Base-by-base conservation (phyloP, 1,140 invertebrate genomes). In the Idris sp. region DNA sequence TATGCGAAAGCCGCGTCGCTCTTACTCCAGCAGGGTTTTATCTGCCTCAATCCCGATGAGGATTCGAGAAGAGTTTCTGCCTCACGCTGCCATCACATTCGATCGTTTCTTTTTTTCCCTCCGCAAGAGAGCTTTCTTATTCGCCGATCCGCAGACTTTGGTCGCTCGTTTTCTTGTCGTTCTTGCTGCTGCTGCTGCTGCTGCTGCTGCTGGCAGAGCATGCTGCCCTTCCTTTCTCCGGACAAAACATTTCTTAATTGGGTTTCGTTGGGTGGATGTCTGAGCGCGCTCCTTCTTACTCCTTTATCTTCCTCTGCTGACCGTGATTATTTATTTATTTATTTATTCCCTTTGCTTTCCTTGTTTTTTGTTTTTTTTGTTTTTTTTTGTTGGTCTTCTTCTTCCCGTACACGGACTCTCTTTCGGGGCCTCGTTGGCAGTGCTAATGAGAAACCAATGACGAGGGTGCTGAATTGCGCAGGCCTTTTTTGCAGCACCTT, bases 221-320 rank as follows among this genome's bases (percentile, higher is more conserved):
- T 51, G 48, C 40, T 64, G 22, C 41, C 53, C 41, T 74, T 64
- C 61, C 48, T 73, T 73, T 67, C 75, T 68, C 58, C 54, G 83
- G 85, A 87, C 86, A 86, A 88, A 88, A 88, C 86, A 88, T 88
- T 88, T 87, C 86, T 86, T 88, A 88, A 88, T 88, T 88, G 82
- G 84, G 79, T 84, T 84, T 84, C 80, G 74, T 58, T 53, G 77
- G n/a, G 71, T 75, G 56, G 74, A 79, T 76, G 65, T 61, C 68
- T 54, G 59, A 30, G 46, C 71, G 56, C 77, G 64, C 72, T 74
- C 58, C 62, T 40, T 77, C 72, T 77, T 64, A 59, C 69, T 71
- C 74, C 68, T 74, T 69, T 71, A 61, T 73, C 71, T 58, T 74
- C 36, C 59, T 49, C 54, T 43, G 53, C 38, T 22, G 14, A n/a